phyloP scores from a whole-genome alignment of 2,113 vertebrate genomes.

The Megaceryle maxima region DNA sequence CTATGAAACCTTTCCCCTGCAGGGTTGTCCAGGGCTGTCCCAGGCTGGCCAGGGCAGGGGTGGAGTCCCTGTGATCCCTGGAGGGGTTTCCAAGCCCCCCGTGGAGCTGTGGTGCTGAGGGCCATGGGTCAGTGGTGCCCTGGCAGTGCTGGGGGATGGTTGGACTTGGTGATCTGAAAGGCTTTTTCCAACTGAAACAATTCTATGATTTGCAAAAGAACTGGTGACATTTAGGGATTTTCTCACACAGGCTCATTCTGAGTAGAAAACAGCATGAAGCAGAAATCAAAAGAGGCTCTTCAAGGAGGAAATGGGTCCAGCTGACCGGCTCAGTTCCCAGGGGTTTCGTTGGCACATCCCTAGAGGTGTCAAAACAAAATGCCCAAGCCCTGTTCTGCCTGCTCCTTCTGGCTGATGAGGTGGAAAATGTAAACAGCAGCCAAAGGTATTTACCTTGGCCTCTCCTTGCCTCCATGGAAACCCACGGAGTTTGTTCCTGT shows the following conservation, averaged over 20 bases:
- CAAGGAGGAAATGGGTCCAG: background rate
- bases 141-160: no score
- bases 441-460: background rate
- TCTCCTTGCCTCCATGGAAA: background rate
- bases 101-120: no score
- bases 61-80: no score
- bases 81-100: no score
- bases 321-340: background rate
- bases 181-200: no score
- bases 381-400: background rate
- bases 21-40: no score
- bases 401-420: background rate
- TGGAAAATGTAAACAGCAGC: background rate
- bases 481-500: background rate
- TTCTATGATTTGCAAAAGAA: background rate
- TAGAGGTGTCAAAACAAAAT: background rate
- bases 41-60: no score
- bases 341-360: background rate
- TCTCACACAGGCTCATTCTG: background rate
- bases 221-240: background rate
- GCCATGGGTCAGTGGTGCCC: no score
- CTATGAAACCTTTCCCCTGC: no score
- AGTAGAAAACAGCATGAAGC: background rate
- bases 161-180: no score
- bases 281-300: background rate